phyloP scores from a whole-genome alignment of 2,888 invertebrate genomes.

The Ctena decussata region DNA sequence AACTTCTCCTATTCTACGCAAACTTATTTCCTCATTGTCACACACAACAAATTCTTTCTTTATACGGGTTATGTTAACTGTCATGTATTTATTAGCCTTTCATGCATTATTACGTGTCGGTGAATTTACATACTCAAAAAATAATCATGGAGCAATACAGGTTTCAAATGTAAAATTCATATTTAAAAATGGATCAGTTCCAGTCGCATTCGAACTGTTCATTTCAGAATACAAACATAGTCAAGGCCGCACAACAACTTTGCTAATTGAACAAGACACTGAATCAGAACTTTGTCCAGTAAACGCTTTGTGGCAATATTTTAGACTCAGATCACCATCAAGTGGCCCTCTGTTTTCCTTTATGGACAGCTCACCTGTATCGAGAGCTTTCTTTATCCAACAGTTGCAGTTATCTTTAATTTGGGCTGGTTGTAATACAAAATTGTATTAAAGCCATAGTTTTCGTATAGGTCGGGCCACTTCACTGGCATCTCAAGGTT shows the following conservation, averaged over 20 bases:
- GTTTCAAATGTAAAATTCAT: background rate
- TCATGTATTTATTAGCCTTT: background rate
- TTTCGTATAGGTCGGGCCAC: background rate
- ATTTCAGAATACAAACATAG: background rate
- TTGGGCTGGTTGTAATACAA: background rate
- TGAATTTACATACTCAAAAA: background rate
- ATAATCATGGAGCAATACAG: too few relatives aligned
- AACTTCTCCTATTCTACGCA: background rate
- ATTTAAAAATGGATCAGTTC: background rate
- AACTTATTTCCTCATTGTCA: background rate
- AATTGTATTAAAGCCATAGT: background rate
- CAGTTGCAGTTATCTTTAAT: background rate
- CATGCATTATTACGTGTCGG: background rate
- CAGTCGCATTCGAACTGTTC: background rate
- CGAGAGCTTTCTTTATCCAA: background rate
- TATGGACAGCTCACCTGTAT: slow-evolving; percentile 2
- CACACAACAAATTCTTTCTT: background rate
- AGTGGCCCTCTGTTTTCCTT: background rate
- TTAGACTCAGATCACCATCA: background rate
- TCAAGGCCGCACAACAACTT: background rate
- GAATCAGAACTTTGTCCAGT: background rate
- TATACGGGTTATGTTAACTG: background rate
- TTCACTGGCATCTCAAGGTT: background rate
- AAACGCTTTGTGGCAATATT: background rate
- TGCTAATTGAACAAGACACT: background rate